Base-by-base conservation (phyloP, 2,888 invertebrate genomes). In the Apodemia zela region DNA sequence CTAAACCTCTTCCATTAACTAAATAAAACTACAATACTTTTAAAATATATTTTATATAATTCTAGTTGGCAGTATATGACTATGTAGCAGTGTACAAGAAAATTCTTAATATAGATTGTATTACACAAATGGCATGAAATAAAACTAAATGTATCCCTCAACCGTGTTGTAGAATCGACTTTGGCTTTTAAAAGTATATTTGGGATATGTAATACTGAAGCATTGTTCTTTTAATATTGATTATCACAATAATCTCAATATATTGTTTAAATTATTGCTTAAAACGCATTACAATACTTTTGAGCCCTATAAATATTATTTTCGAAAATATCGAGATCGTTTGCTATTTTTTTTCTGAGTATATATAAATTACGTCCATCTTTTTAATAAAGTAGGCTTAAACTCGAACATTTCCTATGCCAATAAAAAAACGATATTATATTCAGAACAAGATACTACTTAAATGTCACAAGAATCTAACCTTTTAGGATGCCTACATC, bases 11-110 rank as follows among this genome's bases (percentile, higher is more conserved):
- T 5, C 42, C 15, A 45, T 42, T 45, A 68, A 76, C 77, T 73
- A 66, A 79, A 74, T 75, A 60, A 47, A 63, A 5, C 11, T 51
- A 42, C 45, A 68, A 67, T 65, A 68, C 71, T 69, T 65, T 64
- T 29, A 13, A 62, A 59, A 66, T 68, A 69, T 62, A 62, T 64
- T 57, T 73, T 75, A 73, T 72, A 75, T 78, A 74, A 79, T 73
- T 76, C 79, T 81, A 82, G 72, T 83, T 87, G 87, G 87, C 87
- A 88, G 85, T 86, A 84, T 81, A 79, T 83, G 81, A 84, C 85
- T 85, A 82, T 77, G 75, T 71, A 80, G 80, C 63, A 63, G 57
- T 57, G 29, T 57, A 57, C 57, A 57, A 57, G 57, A 57, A 57
- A 57, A 25, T 15, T 29, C 29, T 57, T 29, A 29, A 57, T n/a